Base-by-base conservation (phyloP, 2,113 vertebrate species). In the Maylandia zebra region DNA sequence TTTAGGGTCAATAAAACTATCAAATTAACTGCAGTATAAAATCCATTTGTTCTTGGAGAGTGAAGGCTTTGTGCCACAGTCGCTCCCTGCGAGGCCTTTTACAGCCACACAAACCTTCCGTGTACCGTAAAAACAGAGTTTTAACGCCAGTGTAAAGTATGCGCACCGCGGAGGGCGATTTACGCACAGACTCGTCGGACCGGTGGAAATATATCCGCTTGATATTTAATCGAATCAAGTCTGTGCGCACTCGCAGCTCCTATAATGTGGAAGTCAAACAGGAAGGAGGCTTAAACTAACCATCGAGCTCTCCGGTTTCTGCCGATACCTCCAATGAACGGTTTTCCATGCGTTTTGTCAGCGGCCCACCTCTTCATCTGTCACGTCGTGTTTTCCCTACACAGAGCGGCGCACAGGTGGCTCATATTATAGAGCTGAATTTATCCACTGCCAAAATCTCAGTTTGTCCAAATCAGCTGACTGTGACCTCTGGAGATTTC, bases 391-490 rank as follows among this genome's bases (percentile, higher is more conserved):
- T 92, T 88, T 88, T 84, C 86, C 45, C 84, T 81, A 9, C 86
- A 52, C 82, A 11, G 80, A 74, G 88, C 80, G 27, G 76, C 22
- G 81, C 87, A 81, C 95, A 96, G 94, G 94, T 96, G 95, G 94
- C 90, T 95, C 92, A 32, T 43, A 94, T 96, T 96, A 95, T 61
- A 17, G 12, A 32, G 86, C 84, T 48, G 87, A 86, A 83, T 87
- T 56, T 61, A 90, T 90, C 81, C 90, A 43, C 83, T 81, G 87
- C 90, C 88, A 87, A 61, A 87, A 86, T n/a, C 48, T 76, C 82
- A 81, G 57, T 89, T 92, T 84, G 78, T 88, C 90, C 90, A 81
- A 85, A 92, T 93, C 93, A 95, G 94, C 95, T 93, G 93, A 91
- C 88, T 83, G 83, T 83, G 85, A 93, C 84, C 91, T 53, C 71